Percentiles rank a stretch among this genome's conserved stretches.
Conservation (phyloP, 2,113 vertebrate genomes). For the Misgurnus mizolepis region DNA sequence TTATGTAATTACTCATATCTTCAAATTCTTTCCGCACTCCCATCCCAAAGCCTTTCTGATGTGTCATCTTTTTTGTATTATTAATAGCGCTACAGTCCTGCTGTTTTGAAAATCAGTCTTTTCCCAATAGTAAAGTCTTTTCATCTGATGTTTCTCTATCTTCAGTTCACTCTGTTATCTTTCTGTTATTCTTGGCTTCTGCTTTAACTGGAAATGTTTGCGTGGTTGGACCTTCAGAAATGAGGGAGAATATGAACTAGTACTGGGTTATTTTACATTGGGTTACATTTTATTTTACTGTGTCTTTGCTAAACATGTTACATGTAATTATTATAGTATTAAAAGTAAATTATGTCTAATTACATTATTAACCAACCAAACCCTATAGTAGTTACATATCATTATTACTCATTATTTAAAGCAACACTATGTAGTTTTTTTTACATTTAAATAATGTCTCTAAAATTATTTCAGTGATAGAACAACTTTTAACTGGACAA, state of each 20-base stretch:
- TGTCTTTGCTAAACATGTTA: no score
- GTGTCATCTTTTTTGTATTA: constrained; percentile 23
- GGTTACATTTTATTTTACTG: no score
- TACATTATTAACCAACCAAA: no score
- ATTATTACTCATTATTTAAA: no score
- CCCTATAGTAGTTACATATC: no score
- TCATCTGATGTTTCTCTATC: neutral
- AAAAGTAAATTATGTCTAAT: no score
- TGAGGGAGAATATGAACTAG: constrained; percentile 13
- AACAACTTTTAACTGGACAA: no score
- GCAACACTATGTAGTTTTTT: no score
- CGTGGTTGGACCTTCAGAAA: neutral
- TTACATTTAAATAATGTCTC: no score
- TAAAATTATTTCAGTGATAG: no score
- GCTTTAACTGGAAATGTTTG: constrained; percentile 14
- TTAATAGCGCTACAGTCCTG: constrained; percentile 8
- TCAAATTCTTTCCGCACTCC: constrained; percentile 11
- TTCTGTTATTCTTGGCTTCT: neutral
- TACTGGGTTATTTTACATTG: no score
- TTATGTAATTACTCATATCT: constrained; percentile 35
- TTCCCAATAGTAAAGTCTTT: neutral
- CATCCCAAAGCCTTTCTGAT: constrained; percentile 21
- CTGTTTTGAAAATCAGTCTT: neutral
- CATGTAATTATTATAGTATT: no score
- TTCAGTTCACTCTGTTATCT: neutral